Percentiles rank a stretch among this genome's conserved stretches.
These are phyloP conservation scores for Kryptopterus vitreolus DNA, from an alignment of 2,797 vertebrate species.

Conservation along the genomic window DNA sequence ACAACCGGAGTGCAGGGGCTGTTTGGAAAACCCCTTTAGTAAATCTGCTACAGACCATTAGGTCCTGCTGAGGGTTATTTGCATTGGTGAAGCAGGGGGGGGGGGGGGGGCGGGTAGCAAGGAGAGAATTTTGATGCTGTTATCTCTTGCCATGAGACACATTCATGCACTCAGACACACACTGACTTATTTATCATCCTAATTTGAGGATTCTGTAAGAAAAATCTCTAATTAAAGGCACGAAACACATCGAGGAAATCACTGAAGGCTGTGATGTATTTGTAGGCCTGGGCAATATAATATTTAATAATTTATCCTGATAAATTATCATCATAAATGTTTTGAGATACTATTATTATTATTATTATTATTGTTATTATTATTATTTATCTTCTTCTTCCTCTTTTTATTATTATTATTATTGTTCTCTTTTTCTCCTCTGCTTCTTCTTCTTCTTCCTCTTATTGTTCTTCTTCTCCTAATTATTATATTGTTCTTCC, in stretches of 20 bases:
- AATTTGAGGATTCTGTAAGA: neutral
- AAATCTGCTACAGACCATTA: neutral
- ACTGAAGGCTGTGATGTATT: neutral
- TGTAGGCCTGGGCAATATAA: neutral
- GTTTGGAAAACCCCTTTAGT: slow-evolving; percentile 8
- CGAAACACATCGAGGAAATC: neutral
- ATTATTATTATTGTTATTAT: neutral
- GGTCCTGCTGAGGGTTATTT: neutral
- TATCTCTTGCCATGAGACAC: neutral
- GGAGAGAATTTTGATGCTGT: neutral
- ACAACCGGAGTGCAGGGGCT: slow-evolving; percentile 10
- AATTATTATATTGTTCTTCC: too few species aligned
- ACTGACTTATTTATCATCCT: slow-evolving; percentile 6
- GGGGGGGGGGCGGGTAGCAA: neutral
- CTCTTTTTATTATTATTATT: too few species aligned
- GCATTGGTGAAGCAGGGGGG: neutral
- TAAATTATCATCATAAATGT: neutral
- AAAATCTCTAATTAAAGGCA: slow-evolving; percentile 5
- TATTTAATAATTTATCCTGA: neutral
- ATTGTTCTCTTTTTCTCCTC: too few species aligned
- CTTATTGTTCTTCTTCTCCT: too few species aligned
- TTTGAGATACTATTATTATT: neutral
- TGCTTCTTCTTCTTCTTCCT: too few species aligned
- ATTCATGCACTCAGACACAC: neutral
- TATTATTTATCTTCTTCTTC: too few species aligned